Evolutionary conservation across 2,113 vertebrate species (phyloP).

Genomic region (Poeciliopsis turrubarensis): DNA sequence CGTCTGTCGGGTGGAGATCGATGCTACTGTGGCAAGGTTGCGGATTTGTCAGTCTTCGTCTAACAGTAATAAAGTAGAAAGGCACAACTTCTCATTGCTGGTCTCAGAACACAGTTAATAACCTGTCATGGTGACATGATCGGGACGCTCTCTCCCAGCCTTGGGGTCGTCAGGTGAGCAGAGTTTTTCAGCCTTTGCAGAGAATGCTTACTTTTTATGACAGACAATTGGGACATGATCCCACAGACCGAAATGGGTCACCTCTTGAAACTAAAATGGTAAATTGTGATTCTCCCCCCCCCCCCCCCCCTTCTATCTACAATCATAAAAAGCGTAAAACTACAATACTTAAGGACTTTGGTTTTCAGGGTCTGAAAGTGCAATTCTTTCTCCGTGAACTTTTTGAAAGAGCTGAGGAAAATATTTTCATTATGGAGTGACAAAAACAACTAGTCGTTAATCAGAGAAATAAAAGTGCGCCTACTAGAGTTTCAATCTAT

Average conservation of each 20-base stretch:
- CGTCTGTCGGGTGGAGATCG: conserved; percentile 5
- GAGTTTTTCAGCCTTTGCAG: conserved; percentile 14
- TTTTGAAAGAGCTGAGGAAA: background rate
- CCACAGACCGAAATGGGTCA: background rate
- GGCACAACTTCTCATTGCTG: conserved; percentile 64
- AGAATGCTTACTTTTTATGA: background rate
- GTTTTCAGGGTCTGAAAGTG: background rate
- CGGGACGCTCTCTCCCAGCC: conserved; percentile 6
- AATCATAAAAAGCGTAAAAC: background rate
- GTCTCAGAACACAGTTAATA: conserved; percentile 33
- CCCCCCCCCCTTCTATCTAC: background rate
- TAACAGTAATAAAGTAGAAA: conserved; percentile 66
- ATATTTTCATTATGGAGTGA: background rate
- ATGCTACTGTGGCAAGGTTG: conserved; percentile 42
- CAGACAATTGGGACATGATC: background rate
- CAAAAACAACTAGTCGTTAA: background rate
- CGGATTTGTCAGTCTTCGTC: conserved; percentile 27
- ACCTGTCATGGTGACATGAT: conserved; percentile 13
- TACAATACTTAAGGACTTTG: background rate
- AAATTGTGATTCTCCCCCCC: background rate
- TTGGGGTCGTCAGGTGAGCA: background rate
- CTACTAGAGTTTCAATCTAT: background rate
- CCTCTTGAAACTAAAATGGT: background rate
- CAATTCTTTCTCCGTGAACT: background rate
- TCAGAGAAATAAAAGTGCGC: background rate